Conservation (phyloP, 2,113 vertebrate genomes). For the Symphodus melops region DNA sequence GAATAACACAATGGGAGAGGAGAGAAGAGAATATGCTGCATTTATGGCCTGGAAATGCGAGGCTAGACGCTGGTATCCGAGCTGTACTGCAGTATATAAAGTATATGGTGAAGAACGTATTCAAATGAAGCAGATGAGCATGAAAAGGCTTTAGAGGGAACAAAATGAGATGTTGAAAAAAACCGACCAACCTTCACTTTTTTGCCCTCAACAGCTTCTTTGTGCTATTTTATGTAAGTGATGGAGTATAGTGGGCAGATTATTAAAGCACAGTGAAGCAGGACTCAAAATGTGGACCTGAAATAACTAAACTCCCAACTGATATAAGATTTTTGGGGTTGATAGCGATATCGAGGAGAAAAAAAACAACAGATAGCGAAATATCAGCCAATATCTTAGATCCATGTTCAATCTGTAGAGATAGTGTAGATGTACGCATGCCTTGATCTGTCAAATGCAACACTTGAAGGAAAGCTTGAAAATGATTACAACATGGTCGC, state of each 20-base stretch:
- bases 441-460: too few relatives aligned
- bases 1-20: constrained; percentile 31
- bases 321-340: too few relatives aligned
- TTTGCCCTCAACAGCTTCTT: constrained; percentile 1
- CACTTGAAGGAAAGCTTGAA: too few relatives aligned
- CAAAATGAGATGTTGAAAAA: constrained; percentile 21
- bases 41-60: constrained; percentile 41
- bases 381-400: too few relatives aligned
- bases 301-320: too few relatives aligned
- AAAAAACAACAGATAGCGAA: too few relatives aligned
- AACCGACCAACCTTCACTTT: constrained; percentile 1
- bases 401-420: too few relatives aligned
- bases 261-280: not conserved
- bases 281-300: not conserved
- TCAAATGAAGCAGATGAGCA: constrained; percentile 32
- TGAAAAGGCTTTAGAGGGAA: constrained; percentile 20
- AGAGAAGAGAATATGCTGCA: constrained; percentile 22
- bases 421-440: too few relatives aligned
- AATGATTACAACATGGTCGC: too few relatives aligned
- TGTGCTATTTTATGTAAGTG: not conserved
- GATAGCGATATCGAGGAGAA: too few relatives aligned
- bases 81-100: not conserved
- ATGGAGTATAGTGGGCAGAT: not conserved
- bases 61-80: not conserved
- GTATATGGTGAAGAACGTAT: constrained; percentile 2